Evolutionary conservation across 2,888 invertebrate genomes (phyloP), one percentile per base, ranked within the genome.

Genomic region (Caenorhabditis sp.): DNA sequence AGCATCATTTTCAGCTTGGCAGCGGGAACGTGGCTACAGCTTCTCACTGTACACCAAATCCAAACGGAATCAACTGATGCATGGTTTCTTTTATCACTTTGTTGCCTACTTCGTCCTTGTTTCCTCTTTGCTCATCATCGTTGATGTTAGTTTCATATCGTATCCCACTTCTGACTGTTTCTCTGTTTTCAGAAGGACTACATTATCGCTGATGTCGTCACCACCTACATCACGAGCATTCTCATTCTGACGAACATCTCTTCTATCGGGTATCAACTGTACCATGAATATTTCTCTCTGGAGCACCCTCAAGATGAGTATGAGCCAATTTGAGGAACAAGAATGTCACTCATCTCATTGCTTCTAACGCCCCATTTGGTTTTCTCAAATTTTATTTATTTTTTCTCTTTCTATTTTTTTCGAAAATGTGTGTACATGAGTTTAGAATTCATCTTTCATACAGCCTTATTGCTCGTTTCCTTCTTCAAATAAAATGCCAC

Each of bases 251-350:
- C 79, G 19, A 86, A 86, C 54, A 54, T 85, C 4, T 64, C 83
- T 14, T 80, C 86, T 14, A 83, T 82, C 10, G 70, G 83, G 12
- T 66, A 66, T 26, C 66, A 75, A n/a, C 66, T 82, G 22, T 86
- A 82, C 66, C 72, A 79, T 22, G 86, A 86, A 26, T 86, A 86
- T 68, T 84, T 83, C 54, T 76, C 75, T 68, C 76, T 86, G 1
- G 86, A 86, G 51, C 70, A 81, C 31, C 80, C 82, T n/a, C 70
- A 85, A 49, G 81, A 77, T 38, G 85, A 85, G 19, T 86, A 86
- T 54, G 86, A 86, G 44, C 79, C 82, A 56, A 35, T 86, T 51
- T 86, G 54, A 70, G 31, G 47, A 58, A 44, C 22, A 35, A 41
- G 12, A 38, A 31, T 10, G 26, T 54, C n/a, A n/a, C 41, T 22